Evolutionary conservation across 37 sponge, comb jelly and placozoan species (phyloP).

Genomic region (Dysidea cf. avara): DNA sequence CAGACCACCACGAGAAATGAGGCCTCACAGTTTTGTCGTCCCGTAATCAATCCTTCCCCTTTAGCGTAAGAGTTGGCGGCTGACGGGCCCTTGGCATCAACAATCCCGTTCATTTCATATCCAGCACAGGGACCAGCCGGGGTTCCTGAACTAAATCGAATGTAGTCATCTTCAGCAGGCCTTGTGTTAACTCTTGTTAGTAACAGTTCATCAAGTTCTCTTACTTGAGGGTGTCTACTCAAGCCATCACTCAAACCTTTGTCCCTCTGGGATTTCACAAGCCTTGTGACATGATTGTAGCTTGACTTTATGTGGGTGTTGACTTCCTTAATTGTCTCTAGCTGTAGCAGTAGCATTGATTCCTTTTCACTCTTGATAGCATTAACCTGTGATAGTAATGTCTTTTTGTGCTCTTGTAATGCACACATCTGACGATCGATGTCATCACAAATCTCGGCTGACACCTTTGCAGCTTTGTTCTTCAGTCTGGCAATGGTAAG

Average conservation of each 20-base stretch:
- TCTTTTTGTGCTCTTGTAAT: constrained; percentile 74
- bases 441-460: constrained; percentile 54
- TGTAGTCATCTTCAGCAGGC: constrained; percentile 70
- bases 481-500: constrained; percentile 21
- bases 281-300: too few species aligned
- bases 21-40: constrained; percentile 11
- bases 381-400: constrained; percentile 46
- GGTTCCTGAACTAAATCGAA: constrained; percentile 36
- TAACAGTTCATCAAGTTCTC: constrained; percentile 45
- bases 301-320: too few species aligned
- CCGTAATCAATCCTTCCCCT: constrained; percentile 39
- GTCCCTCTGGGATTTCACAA: constrained; percentile 2
- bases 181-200: constrained; percentile 5
- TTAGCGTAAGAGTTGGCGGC: constrained; percentile 21
- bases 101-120: constrained; percentile 46
- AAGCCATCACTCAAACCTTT: constrained; percentile 16
- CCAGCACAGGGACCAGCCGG: constrained; percentile 33
- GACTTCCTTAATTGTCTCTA: constrained; percentile 9
- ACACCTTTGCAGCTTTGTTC: constrained; percentile 23
- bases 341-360: constrained; percentile 29
- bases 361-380: constrained; percentile 36
- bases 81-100: constrained; percentile 55
- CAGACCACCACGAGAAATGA: constrained; percentile 31
- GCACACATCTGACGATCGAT: constrained; percentile 54
- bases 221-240: neutral